phyloP scores from a whole-genome alignment of 37 sponge, comb jelly and placozoan species.

The Ianthella basta region DNA sequence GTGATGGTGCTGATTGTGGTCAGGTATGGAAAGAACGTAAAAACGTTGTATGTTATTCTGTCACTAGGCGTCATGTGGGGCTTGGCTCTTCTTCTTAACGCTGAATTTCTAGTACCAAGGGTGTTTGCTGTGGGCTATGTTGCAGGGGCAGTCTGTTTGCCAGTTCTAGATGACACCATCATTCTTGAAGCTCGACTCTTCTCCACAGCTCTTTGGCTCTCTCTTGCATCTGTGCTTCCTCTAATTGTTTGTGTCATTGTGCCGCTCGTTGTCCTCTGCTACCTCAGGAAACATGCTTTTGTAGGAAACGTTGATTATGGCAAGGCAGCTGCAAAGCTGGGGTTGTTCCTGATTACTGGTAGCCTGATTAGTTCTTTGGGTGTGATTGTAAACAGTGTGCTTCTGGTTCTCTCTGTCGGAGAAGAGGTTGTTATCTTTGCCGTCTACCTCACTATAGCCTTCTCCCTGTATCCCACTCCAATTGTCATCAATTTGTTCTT shows the following conservation, averaged over 20 bases:
- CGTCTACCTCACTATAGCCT: no score
- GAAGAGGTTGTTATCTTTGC: no score
- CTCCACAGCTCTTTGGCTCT: not conserved
- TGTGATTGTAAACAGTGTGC: no score
- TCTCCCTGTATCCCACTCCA: no score
- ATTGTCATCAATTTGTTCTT: no score
- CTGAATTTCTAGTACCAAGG: not conserved
- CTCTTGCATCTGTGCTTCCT: not conserved
- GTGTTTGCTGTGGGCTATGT: constrained; percentile 7
- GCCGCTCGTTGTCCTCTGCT: not conserved
- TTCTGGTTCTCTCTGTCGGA: no score
- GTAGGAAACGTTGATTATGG: not conserved
- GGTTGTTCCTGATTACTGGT: not conserved
- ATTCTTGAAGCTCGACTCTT: not conserved
- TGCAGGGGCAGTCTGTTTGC: not conserved
- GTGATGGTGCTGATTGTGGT: no score
- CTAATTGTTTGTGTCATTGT: not conserved
- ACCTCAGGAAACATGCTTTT: not conserved
- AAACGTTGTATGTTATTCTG: no score
- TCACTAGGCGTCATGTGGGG: no score
- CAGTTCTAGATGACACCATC: not conserved
- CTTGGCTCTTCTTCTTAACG: no score
- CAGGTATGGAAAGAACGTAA: no score
- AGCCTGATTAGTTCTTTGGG: not conserved
- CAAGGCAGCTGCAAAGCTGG: not conserved